Evolutionary conservation across 2,888 invertebrate genomes (phyloP).

Genomic region (Perizoma affinitatum): DNA sequence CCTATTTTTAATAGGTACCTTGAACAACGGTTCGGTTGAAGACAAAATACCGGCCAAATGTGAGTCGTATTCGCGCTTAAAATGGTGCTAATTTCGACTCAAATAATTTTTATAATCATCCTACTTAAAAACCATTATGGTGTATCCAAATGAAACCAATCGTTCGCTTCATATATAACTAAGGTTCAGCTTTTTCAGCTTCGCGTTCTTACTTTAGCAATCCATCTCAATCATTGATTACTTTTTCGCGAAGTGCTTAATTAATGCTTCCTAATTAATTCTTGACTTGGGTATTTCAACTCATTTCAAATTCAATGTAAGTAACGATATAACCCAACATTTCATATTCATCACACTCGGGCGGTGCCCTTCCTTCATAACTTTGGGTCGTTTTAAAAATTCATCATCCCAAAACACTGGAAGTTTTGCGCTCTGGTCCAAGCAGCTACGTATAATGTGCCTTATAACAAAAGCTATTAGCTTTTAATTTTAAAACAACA

Average conservation of each 20-base stretch:
- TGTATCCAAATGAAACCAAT: neutral
- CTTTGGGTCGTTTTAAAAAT: constrained; percentile 37
- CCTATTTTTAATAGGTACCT: too few relatives aligned
- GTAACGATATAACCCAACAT: constrained; percentile 30
- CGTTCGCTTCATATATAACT: too few relatives aligned
- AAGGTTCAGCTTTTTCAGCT: too few relatives aligned
- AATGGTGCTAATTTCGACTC: too few relatives aligned
- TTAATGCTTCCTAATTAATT: constrained; percentile 9
- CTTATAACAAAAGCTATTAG: constrained; percentile 4
- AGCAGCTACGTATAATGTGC: constrained; percentile 9
- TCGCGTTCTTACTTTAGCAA: neutral
- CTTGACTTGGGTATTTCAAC: constrained; percentile 9
- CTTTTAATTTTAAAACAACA: constrained; percentile 6
- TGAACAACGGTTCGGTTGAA: too few relatives aligned
- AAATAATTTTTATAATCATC: too few relatives aligned
- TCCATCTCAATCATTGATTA: constrained; percentile 1
- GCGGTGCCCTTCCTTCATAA: constrained; percentile 28
- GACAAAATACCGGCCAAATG: too few relatives aligned
- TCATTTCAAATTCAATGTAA: constrained; percentile 35
- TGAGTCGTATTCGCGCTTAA: too few relatives aligned
- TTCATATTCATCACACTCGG: constrained; percentile 33
- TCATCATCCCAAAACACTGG: constrained; percentile 30
- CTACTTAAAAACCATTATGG: too few relatives aligned
- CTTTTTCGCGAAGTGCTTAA: constrained; percentile 5
- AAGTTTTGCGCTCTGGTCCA: constrained; percentile 2